These are phyloP conservation scores for Mionectes olivaceus DNA, from an alignment of 2,797 vertebrate genomes.

Conservation along the genomic window DNA sequence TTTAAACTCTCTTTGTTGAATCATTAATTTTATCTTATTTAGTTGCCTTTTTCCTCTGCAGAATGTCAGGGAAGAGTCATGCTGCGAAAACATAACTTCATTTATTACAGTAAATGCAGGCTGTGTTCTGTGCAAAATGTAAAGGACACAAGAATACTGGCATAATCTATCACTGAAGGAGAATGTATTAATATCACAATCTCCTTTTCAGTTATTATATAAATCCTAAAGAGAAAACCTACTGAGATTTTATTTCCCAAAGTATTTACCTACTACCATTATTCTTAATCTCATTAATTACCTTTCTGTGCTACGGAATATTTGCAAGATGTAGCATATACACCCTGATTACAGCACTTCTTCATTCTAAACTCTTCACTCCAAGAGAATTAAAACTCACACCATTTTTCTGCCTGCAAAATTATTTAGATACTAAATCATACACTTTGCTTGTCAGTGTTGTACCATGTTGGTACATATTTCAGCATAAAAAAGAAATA, in stretches of 20 bases:
- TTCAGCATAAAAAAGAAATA: too few relatives aligned
- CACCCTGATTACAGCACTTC: rapidly evolving
- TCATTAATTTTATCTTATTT: background rate
- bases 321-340: background rate
- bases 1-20: background rate
- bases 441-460: background rate
- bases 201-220: background rate
- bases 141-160: background rate
- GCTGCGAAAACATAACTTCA: background rate
- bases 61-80: background rate
- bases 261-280: background rate
- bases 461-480: background rate
- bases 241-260: background rate
- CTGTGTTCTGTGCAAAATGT: background rate
- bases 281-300: background rate
- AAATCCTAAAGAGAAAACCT: background rate
- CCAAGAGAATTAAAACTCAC: background rate
- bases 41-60: background rate
- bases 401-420: background rate
- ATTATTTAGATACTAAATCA: background rate
- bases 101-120: background rate
- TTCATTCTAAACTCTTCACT: background rate
- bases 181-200: background rate
- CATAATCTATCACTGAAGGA: background rate
- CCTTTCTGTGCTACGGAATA: background rate